phyloP scores from a whole-genome alignment of 2,888 invertebrate genomes.

The Linyphia triangularis region DNA sequence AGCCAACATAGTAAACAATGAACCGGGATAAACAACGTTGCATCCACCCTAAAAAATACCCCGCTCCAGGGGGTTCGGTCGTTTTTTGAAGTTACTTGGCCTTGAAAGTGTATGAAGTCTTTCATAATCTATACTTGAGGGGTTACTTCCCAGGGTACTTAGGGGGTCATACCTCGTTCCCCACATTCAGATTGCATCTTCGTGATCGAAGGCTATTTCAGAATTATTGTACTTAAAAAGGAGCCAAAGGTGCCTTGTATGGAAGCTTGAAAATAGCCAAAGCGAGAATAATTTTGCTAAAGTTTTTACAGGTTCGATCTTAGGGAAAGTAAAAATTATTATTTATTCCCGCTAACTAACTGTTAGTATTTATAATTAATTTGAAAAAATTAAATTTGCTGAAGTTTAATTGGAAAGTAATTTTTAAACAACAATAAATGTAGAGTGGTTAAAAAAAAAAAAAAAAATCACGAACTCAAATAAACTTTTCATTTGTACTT shows the following conservation, averaged over 20 bases:
- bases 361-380: too few relatives aligned
- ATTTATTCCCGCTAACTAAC: too few relatives aligned
- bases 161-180: constrained; percentile 67
- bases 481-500: too few relatives aligned
- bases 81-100: constrained; percentile 41
- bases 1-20: constrained; percentile 68
- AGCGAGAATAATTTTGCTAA: too few relatives aligned
- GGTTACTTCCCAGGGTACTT: constrained; percentile 69
- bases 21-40: constrained; percentile 61
- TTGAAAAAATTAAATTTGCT: too few relatives aligned
- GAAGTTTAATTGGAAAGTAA: too few relatives aligned
- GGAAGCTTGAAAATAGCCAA: background rate
- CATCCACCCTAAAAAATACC: constrained; percentile 68
- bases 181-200: constrained; percentile 55
- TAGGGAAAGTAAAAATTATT: too few relatives aligned
- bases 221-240: background rate
- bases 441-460: too few relatives aligned
- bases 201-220: constrained; percentile 46
- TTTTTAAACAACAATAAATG: too few relatives aligned
- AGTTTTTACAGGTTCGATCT: too few relatives aligned
- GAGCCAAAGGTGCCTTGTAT: constrained; percentile 1
- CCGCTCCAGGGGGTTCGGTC: constrained; percentile 34
- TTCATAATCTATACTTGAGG: constrained; percentile 65
- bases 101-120: constrained; percentile 63
- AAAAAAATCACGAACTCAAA: too few relatives aligned